Evolutionary conservation across 2,797 vertebrate species (phyloP), one percentile per base, ranked within the genome.

Genomic region (Gambelia wislizenii): DNA sequence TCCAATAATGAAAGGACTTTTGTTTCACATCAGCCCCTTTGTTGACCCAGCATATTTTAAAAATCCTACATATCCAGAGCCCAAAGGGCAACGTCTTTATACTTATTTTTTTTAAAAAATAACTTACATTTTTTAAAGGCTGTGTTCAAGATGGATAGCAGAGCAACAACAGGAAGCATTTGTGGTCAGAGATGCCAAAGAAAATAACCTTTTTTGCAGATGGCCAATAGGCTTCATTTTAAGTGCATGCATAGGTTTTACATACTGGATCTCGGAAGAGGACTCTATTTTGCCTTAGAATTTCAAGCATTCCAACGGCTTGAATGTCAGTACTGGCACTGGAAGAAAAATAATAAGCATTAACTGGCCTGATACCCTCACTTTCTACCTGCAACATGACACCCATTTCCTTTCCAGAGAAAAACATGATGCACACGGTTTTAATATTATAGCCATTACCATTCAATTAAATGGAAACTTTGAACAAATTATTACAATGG

Each of bases 41-140:
- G 92, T 92, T 18, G 78, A n/a, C 52, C 89, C 78, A 49, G 13
- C 0, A 3, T 36, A 52, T 75, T 92, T 94, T 75, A 39, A 78
- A 92, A 92, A 39, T 12, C 77, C n/a, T 30, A 1, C 2, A 4
- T 77, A 89, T 42, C 85, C 87, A 87, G 74, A 82, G 76, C 39
- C 7, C 2, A 20, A 13, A 33, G 67, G 64, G 69, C 49, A 90
- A 81, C 22, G 83, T 20, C 33, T 85, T 81, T 84, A 9, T 59
- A 70, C 22, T n/a, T 88, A 87, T 80, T 33, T 14, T 22, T 30
- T 33, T 64, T 39, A 61, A 82, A 82, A 47, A 86, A 77, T 59
- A 93, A 56, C 61, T 18, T 91, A 2, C 27, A 70, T 61, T 89
- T 76, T 47, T 2, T 12, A 0, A 5, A 39, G 49, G 61, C 72